Conservation (phyloP, 2,797 vertebrate genomes). For the Caiman crocodilus region DNA sequence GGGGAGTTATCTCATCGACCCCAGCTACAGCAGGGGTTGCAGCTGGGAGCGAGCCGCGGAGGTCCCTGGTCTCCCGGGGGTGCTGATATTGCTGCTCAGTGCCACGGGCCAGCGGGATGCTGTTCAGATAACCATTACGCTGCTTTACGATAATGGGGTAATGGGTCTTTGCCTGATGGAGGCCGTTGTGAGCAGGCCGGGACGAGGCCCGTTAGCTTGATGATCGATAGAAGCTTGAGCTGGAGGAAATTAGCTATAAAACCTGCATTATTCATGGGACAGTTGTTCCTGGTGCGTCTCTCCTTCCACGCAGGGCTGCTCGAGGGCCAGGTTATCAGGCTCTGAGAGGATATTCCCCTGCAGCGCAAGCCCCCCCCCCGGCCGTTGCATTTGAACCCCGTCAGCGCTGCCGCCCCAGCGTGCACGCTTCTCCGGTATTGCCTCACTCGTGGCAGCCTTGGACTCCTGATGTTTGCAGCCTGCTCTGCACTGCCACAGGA, state of each 20-base stretch:
- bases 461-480: background rate
- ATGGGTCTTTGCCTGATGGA: no score
- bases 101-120: rapidly evolving
- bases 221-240: background rate
- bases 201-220: rapidly evolving
- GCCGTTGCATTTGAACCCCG: background rate
- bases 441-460: background rate
- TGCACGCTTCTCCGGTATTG: background rate
- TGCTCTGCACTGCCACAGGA: no score
- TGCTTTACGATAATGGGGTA: background rate
- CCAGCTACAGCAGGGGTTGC: background rate
- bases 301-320: background rate
- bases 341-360: background rate
- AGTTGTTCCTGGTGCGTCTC: no score
- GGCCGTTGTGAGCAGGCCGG: background rate
- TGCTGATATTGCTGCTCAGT: background rate
- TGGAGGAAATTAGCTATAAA: background rate
- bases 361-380: background rate
- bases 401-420: no score
- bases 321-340: background rate
- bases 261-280: background rate
- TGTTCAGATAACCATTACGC: rapidly evolving
- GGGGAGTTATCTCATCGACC: background rate
- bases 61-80: rapidly evolving
- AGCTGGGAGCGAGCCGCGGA: background rate